phyloP scores from a whole-genome alignment of 2,113 vertebrate genomes.

The Otus sunia region DNA sequence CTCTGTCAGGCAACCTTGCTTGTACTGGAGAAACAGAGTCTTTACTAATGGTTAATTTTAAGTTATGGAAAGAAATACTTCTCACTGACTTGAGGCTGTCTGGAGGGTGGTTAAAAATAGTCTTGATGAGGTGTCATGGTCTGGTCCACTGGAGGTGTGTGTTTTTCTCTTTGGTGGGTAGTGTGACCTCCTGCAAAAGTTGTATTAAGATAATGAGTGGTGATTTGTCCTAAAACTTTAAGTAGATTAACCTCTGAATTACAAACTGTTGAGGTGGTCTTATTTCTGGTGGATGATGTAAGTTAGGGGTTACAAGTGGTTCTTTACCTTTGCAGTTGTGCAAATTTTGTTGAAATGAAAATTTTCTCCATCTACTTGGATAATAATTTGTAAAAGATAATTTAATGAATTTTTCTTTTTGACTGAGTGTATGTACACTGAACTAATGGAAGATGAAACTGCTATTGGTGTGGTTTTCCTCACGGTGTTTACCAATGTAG shows the following conservation, averaged over 20 bases:
- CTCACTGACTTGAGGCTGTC: neutral
- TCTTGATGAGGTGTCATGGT: neutral
- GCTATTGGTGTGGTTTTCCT: neutral
- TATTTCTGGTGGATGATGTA: neutral
- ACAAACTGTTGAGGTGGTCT: neutral
- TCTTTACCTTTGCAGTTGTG: neutral
- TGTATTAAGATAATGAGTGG: neutral
- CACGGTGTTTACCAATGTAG: neutral
- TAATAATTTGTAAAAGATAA: neutral
- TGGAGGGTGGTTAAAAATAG: neutral
- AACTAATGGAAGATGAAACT: neutral
- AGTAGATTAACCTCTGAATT: neutral
- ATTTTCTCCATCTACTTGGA: neutral
- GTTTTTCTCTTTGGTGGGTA: neutral
- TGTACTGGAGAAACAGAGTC: neutral
- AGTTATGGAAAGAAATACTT: neutral
- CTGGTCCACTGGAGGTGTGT: neutral
- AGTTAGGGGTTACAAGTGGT: neutral
- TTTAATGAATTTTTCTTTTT: neutral
- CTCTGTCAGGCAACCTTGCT: neutral
- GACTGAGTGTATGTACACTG: neutral
- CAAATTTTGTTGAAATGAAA: neutral
- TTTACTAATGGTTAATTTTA: neutral
- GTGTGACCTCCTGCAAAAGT: neutral
- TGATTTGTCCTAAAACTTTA: slow-evolving; percentile 13